Evolutionary conservation across 2,113 vertebrate genomes (phyloP).

Genomic region (Orycteropus afer): DNA sequence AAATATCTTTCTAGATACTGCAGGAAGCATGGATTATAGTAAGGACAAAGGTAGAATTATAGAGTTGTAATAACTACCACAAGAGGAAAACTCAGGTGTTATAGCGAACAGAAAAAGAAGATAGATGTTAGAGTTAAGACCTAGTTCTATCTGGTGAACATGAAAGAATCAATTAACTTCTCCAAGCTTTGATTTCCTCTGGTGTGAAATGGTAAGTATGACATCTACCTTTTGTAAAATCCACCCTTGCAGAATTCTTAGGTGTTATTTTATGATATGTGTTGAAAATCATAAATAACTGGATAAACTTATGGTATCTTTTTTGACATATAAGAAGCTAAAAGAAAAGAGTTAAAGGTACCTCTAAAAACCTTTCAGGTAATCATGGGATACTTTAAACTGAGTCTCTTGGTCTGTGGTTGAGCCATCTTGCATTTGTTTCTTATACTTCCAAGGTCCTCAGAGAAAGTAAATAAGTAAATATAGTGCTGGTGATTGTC

Average conservation of each 20-base stretch:
- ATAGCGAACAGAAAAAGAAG: background rate
- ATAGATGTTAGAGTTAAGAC: background rate
- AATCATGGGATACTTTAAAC: background rate
- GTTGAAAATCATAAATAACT: constrained; percentile 29
- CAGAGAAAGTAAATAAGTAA: constrained; percentile 34
- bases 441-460: background rate
- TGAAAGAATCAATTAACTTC: constrained; percentile 9
- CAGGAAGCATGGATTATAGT: background rate
- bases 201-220: background rate
- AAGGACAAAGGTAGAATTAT: background rate
- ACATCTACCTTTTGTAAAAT: background rate
- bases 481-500: background rate
- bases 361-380: background rate
- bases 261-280: background rate
- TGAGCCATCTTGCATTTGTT: constrained; percentile 11
- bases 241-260: background rate
- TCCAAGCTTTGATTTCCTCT: background rate
- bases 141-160: background rate
- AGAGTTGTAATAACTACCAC: background rate
- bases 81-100: background rate
- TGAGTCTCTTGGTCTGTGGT: background rate
- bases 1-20: background rate
- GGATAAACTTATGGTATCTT: background rate
- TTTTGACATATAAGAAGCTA: background rate
- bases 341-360: constrained; percentile 18